phyloP scores from a whole-genome alignment of 2,888 invertebrate species.

The Nomada flava region DNA sequence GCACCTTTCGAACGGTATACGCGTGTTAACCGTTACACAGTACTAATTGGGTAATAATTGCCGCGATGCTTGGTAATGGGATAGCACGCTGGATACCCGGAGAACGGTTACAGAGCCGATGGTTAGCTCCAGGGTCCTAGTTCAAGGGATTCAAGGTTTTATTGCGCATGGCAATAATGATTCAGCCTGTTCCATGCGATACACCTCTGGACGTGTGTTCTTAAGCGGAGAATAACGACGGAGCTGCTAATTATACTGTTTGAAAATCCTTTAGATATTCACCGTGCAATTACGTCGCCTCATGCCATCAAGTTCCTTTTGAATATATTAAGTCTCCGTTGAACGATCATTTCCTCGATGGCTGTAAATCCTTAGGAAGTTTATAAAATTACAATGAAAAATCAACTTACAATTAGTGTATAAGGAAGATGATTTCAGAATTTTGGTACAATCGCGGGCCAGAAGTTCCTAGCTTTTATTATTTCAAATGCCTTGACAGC shows the following conservation, averaged over 20 bases:
- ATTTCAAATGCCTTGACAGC: too few relatives aligned
- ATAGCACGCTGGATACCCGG: constrained; percentile 22
- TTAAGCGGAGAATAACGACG: not conserved
- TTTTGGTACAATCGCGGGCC: too few relatives aligned
- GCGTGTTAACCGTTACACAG: constrained; percentile 43
- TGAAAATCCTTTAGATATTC: constrained; percentile 12
- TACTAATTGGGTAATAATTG: constrained; percentile 60
- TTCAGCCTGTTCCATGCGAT: not conserved
- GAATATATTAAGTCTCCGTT: not conserved
- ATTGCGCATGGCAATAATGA: constrained; percentile 26
- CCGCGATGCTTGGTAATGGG: constrained; percentile 23
- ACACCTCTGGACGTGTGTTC: not conserved
- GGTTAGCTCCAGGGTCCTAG: constrained; percentile 17
- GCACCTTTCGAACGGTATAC: constrained; percentile 39
- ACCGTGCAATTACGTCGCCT: not conserved
- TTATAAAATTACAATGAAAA: too few relatives aligned
- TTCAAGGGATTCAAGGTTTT: constrained; percentile 24
- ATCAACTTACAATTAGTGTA: not conserved
- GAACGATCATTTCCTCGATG: not conserved
- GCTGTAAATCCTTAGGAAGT: not conserved
- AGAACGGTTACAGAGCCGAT: constrained; percentile 14
- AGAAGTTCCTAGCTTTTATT: too few relatives aligned
- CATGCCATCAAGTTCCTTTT: not conserved
- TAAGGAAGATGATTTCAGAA: too few relatives aligned
- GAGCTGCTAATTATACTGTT: not conserved